Conservation (phyloP, 2,797 vertebrate species). For the Pachyuromys duprasi region DNA sequence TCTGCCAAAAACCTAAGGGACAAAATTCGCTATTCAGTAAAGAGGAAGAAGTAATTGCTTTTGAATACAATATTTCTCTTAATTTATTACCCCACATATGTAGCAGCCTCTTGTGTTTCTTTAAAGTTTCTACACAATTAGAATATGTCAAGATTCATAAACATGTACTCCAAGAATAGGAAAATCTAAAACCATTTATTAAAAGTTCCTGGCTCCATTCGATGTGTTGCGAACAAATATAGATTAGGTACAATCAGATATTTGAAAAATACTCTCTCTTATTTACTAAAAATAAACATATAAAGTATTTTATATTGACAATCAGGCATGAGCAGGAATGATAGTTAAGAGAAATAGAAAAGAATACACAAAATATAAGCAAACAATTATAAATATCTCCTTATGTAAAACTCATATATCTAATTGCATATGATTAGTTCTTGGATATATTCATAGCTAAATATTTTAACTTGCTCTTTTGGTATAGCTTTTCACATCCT, state of each 20-base stretch:
- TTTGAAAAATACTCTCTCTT: not conserved
- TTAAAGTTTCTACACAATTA: conserved; percentile 36
- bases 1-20: not conserved
- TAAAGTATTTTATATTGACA: not conserved
- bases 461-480: not conserved
- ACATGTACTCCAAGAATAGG: not conserved
- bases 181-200: not conserved
- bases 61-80: conserved; percentile 34
- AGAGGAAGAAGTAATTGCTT: conserved; percentile 56
- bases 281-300: not conserved
- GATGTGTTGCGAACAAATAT: not conserved
- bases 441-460: not conserved
- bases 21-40: not conserved
- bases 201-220: not conserved
- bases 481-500: not conserved
- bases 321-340: not conserved
- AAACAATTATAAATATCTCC: not conserved
- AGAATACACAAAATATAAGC: not conserved
- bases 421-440: not conserved
- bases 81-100: conserved; percentile 23
- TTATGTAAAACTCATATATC: not conserved
- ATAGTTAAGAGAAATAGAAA: not conserved
- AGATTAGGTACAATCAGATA: not conserved
- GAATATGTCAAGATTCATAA: not conserved
- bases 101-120: not conserved